Conservation (phyloP, 2,888 invertebrate genomes). For the Cephalotes varians region DNA sequence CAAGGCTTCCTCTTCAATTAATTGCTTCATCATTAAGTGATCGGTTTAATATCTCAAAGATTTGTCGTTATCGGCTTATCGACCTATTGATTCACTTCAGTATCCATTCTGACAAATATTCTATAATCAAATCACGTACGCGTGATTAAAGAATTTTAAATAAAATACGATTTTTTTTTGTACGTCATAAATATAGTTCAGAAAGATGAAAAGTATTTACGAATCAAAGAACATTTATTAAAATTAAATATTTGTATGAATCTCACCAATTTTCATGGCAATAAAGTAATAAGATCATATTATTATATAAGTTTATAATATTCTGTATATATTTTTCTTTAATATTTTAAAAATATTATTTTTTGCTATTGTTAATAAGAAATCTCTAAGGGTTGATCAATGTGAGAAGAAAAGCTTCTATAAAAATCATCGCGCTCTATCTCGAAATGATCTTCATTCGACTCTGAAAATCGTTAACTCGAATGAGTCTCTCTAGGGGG, state of each 20-base stretch:
- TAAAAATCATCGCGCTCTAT: constrained; percentile 21
- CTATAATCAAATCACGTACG: not conserved
- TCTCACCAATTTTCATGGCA: not conserved
- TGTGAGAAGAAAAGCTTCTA: not conserved
- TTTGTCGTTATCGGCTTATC: not conserved
- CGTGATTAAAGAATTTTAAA: not conserved
- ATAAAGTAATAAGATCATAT: not conserved
- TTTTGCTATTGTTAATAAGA: not conserved
- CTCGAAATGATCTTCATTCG: constrained; percentile 23
- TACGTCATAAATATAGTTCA: not conserved
- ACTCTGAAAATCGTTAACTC: constrained; percentile 75
- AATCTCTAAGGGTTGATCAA: not conserved
- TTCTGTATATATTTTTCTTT: not conserved
- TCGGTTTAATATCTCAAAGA: not conserved
- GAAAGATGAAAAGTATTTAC: not conserved
- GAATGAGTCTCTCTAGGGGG: constrained; percentile 65
- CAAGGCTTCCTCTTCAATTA: not conserved
- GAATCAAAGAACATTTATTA: not conserved
- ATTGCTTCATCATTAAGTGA: not conserved
- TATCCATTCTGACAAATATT: not conserved
- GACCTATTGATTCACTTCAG: not conserved
- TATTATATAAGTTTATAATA: not conserved
- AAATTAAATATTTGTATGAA: not conserved
- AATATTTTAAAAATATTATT: not conserved
- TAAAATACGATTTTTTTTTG: not conserved